phyloP scores from a whole-genome alignment of 1,140 invertebrate species.

The Spodoptera frugiperda region DNA sequence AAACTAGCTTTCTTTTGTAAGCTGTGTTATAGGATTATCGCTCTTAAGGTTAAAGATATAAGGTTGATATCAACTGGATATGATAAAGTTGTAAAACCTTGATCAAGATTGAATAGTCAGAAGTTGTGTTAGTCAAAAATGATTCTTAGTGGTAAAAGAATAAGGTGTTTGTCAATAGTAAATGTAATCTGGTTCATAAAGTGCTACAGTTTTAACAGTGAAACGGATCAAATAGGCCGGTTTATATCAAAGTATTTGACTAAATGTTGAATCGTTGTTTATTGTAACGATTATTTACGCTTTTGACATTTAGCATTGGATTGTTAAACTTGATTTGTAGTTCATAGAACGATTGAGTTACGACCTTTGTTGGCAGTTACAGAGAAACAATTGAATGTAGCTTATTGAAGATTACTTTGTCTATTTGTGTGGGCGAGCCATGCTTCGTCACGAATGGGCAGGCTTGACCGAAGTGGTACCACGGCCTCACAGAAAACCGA shows the following conservation, averaged over 20 bases:
- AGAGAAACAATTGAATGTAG: no score
- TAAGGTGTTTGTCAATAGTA: not conserved
- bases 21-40: not conserved
- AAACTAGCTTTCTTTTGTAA: constrained; percentile 16
- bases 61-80: not conserved
- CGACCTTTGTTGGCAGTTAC: not conserved
- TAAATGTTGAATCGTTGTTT: constrained; percentile 22
- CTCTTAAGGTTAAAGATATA: not conserved
- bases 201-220: constrained; percentile 19
- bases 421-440: no score
- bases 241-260: constrained; percentile 17
- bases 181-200: not conserved
- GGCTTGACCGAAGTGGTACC: no score
- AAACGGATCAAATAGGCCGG: constrained; percentile 36
- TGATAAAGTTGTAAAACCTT: constrained; percentile 9
- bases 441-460: no score
- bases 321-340: constrained; percentile 17
- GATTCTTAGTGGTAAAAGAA: not conserved
- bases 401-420: no score
- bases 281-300: constrained; percentile 6
- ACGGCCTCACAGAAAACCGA: no score
- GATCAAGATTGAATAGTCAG: not conserved
- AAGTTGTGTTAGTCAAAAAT: not conserved
- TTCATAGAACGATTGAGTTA: not conserved
- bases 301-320: constrained; percentile 7